Evolutionary conservation across 2,888 invertebrate species (phyloP), one percentile per base, ranked within the genome.

Genomic region (Entomobrya multifasciata): DNA sequence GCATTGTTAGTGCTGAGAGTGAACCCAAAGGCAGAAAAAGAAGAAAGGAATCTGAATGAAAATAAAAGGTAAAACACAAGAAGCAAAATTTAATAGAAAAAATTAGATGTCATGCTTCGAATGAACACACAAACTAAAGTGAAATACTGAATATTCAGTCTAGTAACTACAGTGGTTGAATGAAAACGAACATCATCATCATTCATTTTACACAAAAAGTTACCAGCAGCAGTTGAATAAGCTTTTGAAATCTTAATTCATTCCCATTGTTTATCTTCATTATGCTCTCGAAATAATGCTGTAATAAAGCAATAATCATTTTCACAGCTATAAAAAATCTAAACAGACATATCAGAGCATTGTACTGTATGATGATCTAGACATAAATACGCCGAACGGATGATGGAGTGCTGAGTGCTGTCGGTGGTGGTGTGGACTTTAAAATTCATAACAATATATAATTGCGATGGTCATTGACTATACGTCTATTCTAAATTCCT

Each of bases 81-180:
- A 80, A 15, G 25, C 15, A 65, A 44, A 57, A 44, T 52, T 72
- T 57, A 57, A 72, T 76, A 83, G 74, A 41, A n/a, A 49, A 62
- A 62, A 62, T 62, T 62, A 74, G 27, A 55, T 83, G 83, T 83
- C 83, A 83, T 76, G 83, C 62, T 76, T 83, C 65, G 76, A 83
- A 60, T 83, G 83, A 83, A 83, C 65, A 76, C 60, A 76, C 74
- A 76, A 83, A 65, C 41, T 65, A 76, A 83, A 65, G 65, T 41
- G 41, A 65, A 20, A 20, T n/a, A n/a, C n/a, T n/a, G 15, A 15
- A 17, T n/a, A 41, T 6, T 55, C 20, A 55, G 22, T 60, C 1
- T 65, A 36, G n/a, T n/a, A n/a, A n/a, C n/a, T n/a, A n/a, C n/a
- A n/a, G n/a, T n/a, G n/a, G n/a, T n/a, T n/a, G n/a, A n/a, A n/a